Conservation (phyloP, 2,113 vertebrate genomes). For the Psettodes erumei region DNA sequence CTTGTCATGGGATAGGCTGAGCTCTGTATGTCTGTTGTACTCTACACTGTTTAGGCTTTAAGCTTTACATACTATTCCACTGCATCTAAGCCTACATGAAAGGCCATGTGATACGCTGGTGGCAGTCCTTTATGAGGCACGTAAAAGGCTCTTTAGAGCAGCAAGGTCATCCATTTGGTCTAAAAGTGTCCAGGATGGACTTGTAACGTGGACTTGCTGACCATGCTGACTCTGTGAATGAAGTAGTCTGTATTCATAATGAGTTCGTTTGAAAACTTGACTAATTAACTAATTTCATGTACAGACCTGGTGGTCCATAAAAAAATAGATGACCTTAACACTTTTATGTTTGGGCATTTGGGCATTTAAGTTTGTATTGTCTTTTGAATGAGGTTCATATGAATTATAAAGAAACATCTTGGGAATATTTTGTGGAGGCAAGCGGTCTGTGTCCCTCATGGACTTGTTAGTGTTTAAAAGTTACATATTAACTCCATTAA, state of each 20-base stretch:
- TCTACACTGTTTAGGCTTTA: slow-evolving; percentile 57
- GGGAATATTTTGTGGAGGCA: too few species aligned
- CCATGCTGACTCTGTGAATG: not conserved
- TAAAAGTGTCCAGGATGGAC: slow-evolving; percentile 39
- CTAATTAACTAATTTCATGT: not conserved
- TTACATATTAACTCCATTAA: not conserved
- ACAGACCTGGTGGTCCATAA: not conserved
- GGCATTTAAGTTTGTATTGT: not conserved
- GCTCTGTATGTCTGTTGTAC: slow-evolving; percentile 63
- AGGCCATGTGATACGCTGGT: slow-evolving; percentile 62
- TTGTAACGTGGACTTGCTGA: not conserved
- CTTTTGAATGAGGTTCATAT: not conserved
- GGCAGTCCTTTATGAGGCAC: slow-evolving; percentile 47
- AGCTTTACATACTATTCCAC: slow-evolving; percentile 56
- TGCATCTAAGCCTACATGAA: slow-evolving; percentile 62
- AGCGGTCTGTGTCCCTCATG: not conserved
- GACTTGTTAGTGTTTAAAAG: not conserved
- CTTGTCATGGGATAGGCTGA: slow-evolving; percentile 68
- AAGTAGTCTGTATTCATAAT: not conserved
- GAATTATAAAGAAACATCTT: not conserved
- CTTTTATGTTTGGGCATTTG: not conserved
- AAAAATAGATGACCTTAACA: not conserved
- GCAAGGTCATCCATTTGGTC: slow-evolving; percentile 40
- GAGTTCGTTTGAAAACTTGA: not conserved
- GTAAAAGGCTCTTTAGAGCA: slow-evolving; percentile 46